These are phyloP conservation scores for Aproaerema taeniolella DNA, from an alignment of 2,888 invertebrate species.

Conservation along the genomic window DNA sequence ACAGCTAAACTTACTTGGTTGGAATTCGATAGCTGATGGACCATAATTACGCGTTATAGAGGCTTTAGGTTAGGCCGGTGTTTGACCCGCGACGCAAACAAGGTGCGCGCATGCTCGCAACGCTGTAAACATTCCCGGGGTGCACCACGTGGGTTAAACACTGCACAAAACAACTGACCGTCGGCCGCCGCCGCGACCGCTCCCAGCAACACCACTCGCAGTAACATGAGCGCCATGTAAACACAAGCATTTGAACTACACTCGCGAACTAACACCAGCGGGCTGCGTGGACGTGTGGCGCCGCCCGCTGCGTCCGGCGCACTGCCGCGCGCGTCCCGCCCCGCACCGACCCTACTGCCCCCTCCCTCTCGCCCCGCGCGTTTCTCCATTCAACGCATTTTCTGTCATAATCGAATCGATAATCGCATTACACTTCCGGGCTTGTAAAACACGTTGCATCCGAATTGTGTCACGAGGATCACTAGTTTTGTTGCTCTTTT, in stretches of 20 bases:
- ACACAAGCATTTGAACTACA: conserved; percentile 82
- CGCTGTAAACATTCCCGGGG: conserved; percentile 65
- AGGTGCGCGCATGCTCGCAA: conserved; percentile 63
- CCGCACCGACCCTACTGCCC: conserved; percentile 18
- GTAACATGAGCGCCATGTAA: conserved; percentile 88
- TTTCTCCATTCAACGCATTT: conserved; percentile 70
- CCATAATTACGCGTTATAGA: conserved; percentile 44
- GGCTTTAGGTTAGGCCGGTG: conserved; percentile 67
- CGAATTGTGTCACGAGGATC: conserved; percentile 51
- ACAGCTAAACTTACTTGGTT: conserved; percentile 62
- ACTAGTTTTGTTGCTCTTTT: conserved; percentile 16
- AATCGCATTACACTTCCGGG: conserved; percentile 75
- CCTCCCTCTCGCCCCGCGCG: conserved; percentile 25
- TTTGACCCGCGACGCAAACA: conserved; percentile 69
- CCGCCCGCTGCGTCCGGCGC: conserved; percentile 63
- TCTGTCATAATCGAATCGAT: conserved; percentile 76
- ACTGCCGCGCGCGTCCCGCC: conserved; percentile 36
- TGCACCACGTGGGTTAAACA: conserved; percentile 46
- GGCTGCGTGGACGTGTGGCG: conserved; percentile 65
- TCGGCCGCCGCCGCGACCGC: conserved; percentile 69
- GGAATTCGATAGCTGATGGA: conserved; percentile 27
- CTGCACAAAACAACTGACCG: conserved; percentile 53
- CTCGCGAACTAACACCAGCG: conserved; percentile 63
- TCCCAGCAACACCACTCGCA: conserved; percentile 80
- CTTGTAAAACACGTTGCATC: conserved; percentile 65